These are phyloP conservation scores for Macrosteles quadrilineatus DNA, from an alignment of 1,140 invertebrate species.

Conservation along the genomic window DNA sequence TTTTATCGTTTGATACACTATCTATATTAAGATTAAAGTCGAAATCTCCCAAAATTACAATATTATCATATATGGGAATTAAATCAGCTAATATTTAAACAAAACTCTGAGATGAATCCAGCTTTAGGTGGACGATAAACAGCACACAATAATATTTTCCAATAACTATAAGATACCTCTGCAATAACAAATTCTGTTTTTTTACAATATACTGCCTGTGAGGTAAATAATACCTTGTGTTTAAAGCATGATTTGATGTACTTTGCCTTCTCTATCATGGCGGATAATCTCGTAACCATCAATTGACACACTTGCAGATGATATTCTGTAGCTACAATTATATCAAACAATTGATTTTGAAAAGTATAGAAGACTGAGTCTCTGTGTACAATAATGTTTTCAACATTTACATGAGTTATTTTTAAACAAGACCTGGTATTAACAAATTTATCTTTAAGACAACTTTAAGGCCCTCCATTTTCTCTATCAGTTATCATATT, in stretches of 20 bases:
- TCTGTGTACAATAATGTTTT: slow-evolving; percentile 2
- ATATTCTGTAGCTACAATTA: background rate
- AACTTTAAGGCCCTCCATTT: background rate
- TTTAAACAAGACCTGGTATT: background rate
- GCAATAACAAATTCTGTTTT: background rate
- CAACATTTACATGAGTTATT: background rate
- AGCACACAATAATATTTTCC: no score
- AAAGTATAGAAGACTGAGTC: background rate
- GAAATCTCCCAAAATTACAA: background rate
- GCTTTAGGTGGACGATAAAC: no score
- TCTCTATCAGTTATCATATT: background rate
- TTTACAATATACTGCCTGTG: background rate
- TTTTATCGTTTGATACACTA: background rate
- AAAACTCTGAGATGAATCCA: no score
- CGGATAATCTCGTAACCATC: background rate
- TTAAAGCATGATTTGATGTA: background rate
- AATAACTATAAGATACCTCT: no score
- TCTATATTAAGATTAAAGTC: background rate
- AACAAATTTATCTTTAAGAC: background rate
- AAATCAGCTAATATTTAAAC: no score
- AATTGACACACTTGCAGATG: background rate
- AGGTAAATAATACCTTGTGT: background rate
- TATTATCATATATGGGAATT: background rate
- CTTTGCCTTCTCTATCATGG: background rate
- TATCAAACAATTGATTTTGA: background rate